Base-by-base conservation (phyloP, 2,888 invertebrate genomes). In the Spodoptera littoralis region DNA sequence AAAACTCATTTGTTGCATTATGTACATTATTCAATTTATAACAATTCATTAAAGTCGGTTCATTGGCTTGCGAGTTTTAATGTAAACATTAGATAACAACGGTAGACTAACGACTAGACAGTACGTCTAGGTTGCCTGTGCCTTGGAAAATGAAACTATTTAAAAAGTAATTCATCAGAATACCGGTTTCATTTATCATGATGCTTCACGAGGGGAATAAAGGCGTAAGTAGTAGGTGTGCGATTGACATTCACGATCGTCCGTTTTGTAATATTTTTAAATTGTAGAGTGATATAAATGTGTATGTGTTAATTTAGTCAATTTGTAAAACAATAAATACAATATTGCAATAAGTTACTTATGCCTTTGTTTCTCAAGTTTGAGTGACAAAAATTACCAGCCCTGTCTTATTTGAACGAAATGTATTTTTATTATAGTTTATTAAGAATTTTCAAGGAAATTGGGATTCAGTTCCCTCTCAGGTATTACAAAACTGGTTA, bases 21-120 rank as follows among this genome's bases (percentile, higher is more conserved):
- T 77, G 78, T 77, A 77, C 79, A 78, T 78, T 78, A 73, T 70
- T 73, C 76, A 70, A 78, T 77, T 76, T 78, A 78, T 78, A 78
- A 78, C 73, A 76, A 67, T 72, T 77, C 75, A 77, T 77, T 77
- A 77, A 77, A 77, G 77, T 76, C 77, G 65, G 78, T 77, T 77
- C 77, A 78, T 78, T 77, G 76, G 70, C 59, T 78, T 77, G 78
- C 63, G 77, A 77, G 77, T 77, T 77, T 77, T 77, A 77, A 78
- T 78, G 63, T 73, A 66, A 61, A 62, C 68, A 65, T 45, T 73
- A 69, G 73, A 50, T 53, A 22, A 57, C 54, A 69, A 57, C 60
- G 60, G 60, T 73, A 57, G 46, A 53, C 62, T 41, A 59, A 50
- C 63, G 55, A 72, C 68, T 63, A 54, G 66, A 58, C 6, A 58